These are phyloP conservation scores for Lutraria rhynchaena DNA, from an alignment of 1,140 invertebrate species.

Conservation along the genomic window DNA sequence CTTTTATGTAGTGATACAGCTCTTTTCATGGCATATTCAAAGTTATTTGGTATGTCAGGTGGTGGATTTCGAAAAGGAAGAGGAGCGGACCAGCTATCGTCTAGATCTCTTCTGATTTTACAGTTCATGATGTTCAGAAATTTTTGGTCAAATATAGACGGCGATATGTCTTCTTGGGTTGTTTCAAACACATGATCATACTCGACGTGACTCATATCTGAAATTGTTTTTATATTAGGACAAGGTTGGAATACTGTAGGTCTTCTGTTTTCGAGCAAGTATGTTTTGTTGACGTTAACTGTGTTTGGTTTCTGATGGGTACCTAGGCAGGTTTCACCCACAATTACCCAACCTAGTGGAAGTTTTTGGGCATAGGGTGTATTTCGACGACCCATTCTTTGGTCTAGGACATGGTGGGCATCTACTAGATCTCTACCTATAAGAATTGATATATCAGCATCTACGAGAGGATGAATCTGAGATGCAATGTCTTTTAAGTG, in stretches of 20 bases:
- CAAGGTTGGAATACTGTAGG: conserved; percentile 50
- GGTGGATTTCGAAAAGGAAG: conserved; percentile 40
- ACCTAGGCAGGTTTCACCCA: conserved; percentile 59
- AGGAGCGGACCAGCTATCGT: conserved; percentile 51
- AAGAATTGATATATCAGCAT: conserved; percentile 21
- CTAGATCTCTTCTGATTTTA: conserved; percentile 3
- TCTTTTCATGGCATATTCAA: conserved; percentile 12
- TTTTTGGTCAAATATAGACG: conserved; percentile 4
- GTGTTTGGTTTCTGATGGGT: conserved; percentile 3
- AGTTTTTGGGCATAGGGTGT: conserved; percentile 57
- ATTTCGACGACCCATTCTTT: conserved; percentile 39
- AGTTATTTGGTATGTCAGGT: conserved; percentile 40
- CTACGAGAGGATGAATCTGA: conserved; percentile 3
- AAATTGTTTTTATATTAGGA: background rate
- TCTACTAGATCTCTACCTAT: conserved; percentile 58
- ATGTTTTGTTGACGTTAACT: conserved; percentile 51
- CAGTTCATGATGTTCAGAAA: conserved; percentile 40
- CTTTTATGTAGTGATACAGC: background rate
- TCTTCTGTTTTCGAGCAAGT: conserved; percentile 36
- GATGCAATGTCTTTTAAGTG: conserved; percentile 10
- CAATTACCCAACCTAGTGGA: conserved; percentile 57
- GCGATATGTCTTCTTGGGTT: conserved; percentile 6
- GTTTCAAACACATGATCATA: conserved; percentile 19
- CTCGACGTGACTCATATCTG: background rate
- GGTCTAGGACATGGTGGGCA: conserved; percentile 57